Percentiles rank a stretch among this genome's conserved stretches.
Evolutionary conservation across 2,113 vertebrate species (phyloP).

Genomic region (Egretta garzetta): DNA sequence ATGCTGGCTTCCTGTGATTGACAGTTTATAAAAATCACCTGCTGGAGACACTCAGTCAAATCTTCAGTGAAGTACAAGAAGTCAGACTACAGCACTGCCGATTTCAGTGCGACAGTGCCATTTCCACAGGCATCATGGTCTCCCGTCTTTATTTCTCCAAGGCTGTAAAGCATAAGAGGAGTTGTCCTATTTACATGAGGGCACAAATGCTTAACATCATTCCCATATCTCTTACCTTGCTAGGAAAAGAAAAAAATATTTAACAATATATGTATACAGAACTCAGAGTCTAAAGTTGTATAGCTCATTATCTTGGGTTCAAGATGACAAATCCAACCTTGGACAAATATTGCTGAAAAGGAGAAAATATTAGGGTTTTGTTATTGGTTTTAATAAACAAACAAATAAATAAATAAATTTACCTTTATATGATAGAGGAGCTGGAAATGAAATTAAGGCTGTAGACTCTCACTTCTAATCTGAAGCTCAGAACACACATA

Average conservation of each 20-base stretch:
- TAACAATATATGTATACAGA: not conserved
- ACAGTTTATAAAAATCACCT: not conserved
- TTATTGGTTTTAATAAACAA: not conserved
- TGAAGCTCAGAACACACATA: not conserved
- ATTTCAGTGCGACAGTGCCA: accelerated
- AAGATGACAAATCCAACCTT: not conserved
- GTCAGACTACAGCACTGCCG: not conserved
- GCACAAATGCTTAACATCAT: not conserved
- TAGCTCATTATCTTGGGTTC: not conserved
- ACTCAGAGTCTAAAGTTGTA: not conserved
- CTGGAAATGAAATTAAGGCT: not conserved
- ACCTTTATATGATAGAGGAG: not conserved
- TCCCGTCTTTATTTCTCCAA: not conserved
- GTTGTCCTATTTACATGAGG: not conserved
- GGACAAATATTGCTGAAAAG: not conserved
- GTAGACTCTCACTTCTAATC: not conserved
- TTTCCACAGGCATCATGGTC: not conserved
- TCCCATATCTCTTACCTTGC: not conserved
- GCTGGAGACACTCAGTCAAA: not conserved
- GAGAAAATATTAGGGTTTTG: not conserved
- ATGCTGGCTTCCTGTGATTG: not conserved
- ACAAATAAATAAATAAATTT: not conserved
- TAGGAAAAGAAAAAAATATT: not conserved
- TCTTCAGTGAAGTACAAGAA: not conserved
- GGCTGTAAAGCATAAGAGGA: not conserved